phyloP scores from a whole-genome alignment of 2,888 invertebrate genomes.

The Tipula confusa region DNA sequence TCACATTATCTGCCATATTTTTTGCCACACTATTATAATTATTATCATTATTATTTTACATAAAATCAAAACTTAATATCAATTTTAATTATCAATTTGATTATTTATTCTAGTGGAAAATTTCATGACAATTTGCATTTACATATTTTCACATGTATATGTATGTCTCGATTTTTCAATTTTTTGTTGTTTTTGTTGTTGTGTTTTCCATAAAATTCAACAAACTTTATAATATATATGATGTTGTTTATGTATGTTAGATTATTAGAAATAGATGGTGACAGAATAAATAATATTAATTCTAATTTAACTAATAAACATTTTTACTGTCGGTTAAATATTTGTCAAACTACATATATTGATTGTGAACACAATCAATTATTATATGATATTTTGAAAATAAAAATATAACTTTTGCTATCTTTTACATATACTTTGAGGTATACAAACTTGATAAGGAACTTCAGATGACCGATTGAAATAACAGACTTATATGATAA shows the following conservation, averaged over 20 bases:
- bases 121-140: not conserved
- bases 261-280: too few relatives aligned
- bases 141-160: not conserved
- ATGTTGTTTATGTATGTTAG: too few relatives aligned
- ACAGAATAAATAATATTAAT: too few relatives aligned
- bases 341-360: not conserved
- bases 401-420: too few relatives aligned
- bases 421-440: too few relatives aligned
- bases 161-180: not conserved
- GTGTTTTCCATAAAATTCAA: not conserved
- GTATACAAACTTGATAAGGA: too few relatives aligned
- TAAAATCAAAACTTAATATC: not conserved
- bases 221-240: too few relatives aligned
- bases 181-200: not conserved
- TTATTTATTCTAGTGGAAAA: not conserved
- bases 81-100: not conserved
- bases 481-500: too few relatives aligned
- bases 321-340: not conserved
- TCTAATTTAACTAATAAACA: not conserved
- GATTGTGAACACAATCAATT: not conserved
- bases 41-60: not conserved
- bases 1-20: too few relatives aligned
- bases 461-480: too few relatives aligned
- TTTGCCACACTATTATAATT: not conserved
- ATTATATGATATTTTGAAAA: too few relatives aligned